These are phyloP conservation scores for Prunella fulvescens DNA, from an alignment of 2,113 vertebrate genomes.

Conservation along the genomic window DNA sequence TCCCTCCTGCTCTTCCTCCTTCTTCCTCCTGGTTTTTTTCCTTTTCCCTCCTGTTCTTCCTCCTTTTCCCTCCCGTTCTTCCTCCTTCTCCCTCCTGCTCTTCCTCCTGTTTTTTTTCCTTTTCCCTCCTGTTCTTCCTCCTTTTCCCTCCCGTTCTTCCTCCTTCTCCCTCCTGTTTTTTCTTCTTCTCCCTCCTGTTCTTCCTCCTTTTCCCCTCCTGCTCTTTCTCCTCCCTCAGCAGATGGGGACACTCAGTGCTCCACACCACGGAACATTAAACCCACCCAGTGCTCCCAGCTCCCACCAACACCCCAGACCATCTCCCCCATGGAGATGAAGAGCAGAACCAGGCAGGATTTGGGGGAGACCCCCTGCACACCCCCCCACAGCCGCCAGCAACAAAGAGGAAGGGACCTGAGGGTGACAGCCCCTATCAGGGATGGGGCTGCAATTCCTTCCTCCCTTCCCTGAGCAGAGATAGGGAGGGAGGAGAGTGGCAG, in stretches of 20 bases:
- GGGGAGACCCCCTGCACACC: background rate
- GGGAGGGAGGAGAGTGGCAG: conserved; percentile 26
- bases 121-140: background rate
- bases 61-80: background rate
- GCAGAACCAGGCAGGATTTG: background rate
- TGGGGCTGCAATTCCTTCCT: conserved; percentile 58
- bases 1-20: background rate
- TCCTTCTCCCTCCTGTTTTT: background rate
- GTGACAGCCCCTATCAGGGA: conserved; percentile 39
- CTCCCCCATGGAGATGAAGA: background rate
- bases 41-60: background rate
- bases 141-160: background rate
- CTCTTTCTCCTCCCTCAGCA: background rate
- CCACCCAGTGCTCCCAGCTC: background rate
- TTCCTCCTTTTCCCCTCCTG: background rate
- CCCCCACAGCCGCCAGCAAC: background rate
- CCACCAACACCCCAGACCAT: background rate
- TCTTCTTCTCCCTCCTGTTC: background rate
- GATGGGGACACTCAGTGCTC: background rate
- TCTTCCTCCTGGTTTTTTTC: background rate
- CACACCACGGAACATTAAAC: background rate
- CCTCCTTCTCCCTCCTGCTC: background rate
- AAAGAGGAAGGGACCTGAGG: background rate
- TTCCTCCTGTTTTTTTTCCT: background rate
- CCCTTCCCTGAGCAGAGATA: conserved; percentile 42